These are phyloP conservation scores for Aurelia sp. DNA, from an alignment of 30 jellyfish, hydroid and myxozoan genomes.

Conservation along the genomic window DNA sequence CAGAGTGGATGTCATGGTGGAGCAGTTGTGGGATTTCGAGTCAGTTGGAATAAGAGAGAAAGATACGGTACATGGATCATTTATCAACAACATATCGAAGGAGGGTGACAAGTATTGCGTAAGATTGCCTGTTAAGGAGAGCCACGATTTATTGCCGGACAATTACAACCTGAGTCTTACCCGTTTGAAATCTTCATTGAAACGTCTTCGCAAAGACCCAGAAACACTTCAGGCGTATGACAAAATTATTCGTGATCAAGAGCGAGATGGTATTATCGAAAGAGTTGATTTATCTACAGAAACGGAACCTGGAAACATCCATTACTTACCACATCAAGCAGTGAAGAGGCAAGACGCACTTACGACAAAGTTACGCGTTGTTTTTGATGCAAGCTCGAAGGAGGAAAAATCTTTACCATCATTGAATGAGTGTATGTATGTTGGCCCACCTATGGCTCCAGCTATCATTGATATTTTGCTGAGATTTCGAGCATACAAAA, in stretches of 20 bases:
- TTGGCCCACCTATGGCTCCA: conserved; percentile 47
- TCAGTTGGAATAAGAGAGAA: conserved; percentile 40
- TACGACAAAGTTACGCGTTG: conserved; percentile 22
- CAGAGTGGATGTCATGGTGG: neutral
- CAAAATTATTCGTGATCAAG: conserved; percentile 17
- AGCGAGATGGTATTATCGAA: conserved; percentile 32
- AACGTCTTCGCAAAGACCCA: neutral
- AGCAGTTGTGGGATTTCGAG: conserved; percentile 23
- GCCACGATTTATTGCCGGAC: conserved; percentile 27
- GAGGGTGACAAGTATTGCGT: neutral
- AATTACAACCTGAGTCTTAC: conserved; percentile 22
- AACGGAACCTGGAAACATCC: neutral
- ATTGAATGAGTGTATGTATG: conserved; percentile 31
- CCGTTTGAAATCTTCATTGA: neutral
- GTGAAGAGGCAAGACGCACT: conserved; percentile 18
- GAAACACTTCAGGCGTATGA: conserved; percentile 17
- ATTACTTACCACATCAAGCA: conserved; percentile 32
- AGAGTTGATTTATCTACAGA: conserved; percentile 13
- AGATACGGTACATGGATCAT: conserved; percentile 26
- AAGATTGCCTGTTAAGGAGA: neutral
- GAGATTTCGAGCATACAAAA: conserved; percentile 28
- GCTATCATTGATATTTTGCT: conserved; percentile 23
- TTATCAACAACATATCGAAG: conserved; percentile 6
- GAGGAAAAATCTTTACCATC: neutral
- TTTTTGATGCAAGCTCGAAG: conserved; percentile 45